A percentile compares a stretch with the other conserved stretches of the same genome.
These are phyloP conservation scores for Acanthopagrus latus DNA, from an alignment of 2,797 vertebrate genomes.

Conservation along the genomic window DNA sequence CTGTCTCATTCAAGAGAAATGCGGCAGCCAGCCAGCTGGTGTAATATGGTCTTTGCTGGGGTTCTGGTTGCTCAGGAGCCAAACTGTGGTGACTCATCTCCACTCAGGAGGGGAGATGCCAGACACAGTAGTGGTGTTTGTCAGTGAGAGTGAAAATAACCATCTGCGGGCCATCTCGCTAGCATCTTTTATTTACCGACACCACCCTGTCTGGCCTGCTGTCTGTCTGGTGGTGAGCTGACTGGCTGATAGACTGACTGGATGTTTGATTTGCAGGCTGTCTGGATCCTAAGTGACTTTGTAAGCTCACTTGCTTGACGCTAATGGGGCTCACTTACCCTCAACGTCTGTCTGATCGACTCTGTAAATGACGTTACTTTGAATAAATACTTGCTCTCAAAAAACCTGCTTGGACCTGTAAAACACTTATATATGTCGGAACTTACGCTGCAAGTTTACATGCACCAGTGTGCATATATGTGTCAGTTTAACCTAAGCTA, in stretches of 20 bases:
- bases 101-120: conserved; percentile 75
- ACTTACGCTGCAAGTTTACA: not conserved
- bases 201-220: conserved; percentile 73
- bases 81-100: conserved; percentile 80
- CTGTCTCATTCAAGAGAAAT: conserved; percentile 52
- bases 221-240: conserved; percentile 64
- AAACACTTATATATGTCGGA: not conserved
- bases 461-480: not conserved
- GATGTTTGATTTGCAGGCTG: conserved; percentile 67
- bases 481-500: conserved; percentile 1
- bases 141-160: conserved; percentile 79
- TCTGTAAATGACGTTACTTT: conserved; percentile 24
- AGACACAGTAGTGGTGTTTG: conserved; percentile 78
- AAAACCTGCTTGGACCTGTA: conserved; percentile 4
- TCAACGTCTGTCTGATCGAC: conserved; percentile 25
- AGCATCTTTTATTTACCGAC: conserved; percentile 83
- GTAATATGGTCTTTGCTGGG: conserved; percentile 64
- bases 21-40: conserved; percentile 59
- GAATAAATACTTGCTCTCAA: conserved; percentile 24
- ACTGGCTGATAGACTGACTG: conserved; percentile 59
- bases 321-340: conserved; percentile 26
- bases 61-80: conserved; percentile 69
- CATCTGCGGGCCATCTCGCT: conserved; percentile 74
- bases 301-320: conserved; percentile 14
- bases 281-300: conserved; percentile 31